Conservation (phyloP, 2,797 vertebrate species). For the Syngnathus acus region DNA sequence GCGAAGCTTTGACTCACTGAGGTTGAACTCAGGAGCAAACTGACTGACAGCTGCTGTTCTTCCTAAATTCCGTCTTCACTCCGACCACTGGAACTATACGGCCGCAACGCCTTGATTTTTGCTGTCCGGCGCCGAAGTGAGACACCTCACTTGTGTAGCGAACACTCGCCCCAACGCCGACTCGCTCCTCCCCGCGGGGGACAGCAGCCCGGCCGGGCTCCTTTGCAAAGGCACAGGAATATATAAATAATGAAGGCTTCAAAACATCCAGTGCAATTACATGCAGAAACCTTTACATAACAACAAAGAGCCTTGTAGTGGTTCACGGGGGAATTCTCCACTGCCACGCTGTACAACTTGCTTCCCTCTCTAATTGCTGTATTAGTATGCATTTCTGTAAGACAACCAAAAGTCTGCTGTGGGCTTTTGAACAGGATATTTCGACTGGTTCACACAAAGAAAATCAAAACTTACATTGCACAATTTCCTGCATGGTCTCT, state of each 20-base stretch:
- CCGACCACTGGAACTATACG: slow-evolving; percentile 42
- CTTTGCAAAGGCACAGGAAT: slow-evolving; percentile 54
- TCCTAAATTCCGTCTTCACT: slow-evolving; percentile 40
- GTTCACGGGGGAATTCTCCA: slow-evolving; percentile 64
- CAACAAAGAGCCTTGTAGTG: slow-evolving; percentile 67
- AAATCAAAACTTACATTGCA: slow-evolving; percentile 42
- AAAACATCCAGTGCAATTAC: slow-evolving; percentile 66
- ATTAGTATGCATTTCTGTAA: slow-evolving; percentile 67
- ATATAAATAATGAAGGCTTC: slow-evolving; percentile 69
- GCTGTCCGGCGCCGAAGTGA: slow-evolving; percentile 44
- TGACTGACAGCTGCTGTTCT: slow-evolving; percentile 53
- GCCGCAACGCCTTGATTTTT: slow-evolving; percentile 34
- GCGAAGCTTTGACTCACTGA: slow-evolving; percentile 56
- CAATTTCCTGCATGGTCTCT: slow-evolving; percentile 31
- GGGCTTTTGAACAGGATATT: slow-evolving; percentile 44
- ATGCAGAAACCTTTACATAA: slow-evolving; percentile 68
- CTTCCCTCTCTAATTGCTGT: slow-evolving; percentile 67
- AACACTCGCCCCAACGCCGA: slow-evolving; percentile 4
- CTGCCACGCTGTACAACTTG: slow-evolving; percentile 56
- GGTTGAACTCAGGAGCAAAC: slow-evolving; percentile 60
- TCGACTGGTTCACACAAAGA: slow-evolving; percentile 43
- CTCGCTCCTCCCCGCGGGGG: slow-evolving; percentile 35
- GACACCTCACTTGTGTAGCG: slow-evolving; percentile 40
- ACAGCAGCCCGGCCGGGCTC: slow-evolving; percentile 31
- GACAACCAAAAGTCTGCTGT: slow-evolving; percentile 46